These are phyloP conservation scores for Agrochola lota DNA, from an alignment of 2,888 invertebrate genomes.

Conservation along the genomic window DNA sequence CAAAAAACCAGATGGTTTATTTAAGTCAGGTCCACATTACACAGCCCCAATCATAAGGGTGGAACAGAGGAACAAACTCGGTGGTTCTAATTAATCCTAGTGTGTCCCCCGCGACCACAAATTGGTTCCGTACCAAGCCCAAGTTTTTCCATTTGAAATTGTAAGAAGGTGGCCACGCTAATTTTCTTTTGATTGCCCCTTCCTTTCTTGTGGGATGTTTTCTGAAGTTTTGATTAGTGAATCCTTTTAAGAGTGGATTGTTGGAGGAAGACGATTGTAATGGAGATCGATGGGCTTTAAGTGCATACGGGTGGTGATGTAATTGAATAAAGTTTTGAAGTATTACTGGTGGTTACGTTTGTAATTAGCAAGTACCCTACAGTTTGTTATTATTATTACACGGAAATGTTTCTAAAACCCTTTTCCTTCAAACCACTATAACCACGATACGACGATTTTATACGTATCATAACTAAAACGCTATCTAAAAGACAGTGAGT, in stretches of 20 bases:
- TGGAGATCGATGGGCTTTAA: slow-evolving; percentile 15
- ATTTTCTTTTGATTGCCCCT: slow-evolving; percentile 83
- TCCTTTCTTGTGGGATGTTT: slow-evolving; percentile 69
- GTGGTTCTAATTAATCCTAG: slow-evolving; percentile 82
- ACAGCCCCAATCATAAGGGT: slow-evolving; percentile 64
- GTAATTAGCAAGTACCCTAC: neutral
- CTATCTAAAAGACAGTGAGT: neutral
- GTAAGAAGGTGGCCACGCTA: slow-evolving; percentile 77
- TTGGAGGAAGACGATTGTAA: slow-evolving; percentile 19
- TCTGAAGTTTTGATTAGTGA: slow-evolving; percentile 76
- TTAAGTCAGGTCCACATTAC: slow-evolving; percentile 51
- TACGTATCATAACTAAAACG: neutral
- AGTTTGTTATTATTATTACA: neutral
- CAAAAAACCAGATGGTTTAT: slow-evolving; percentile 53
- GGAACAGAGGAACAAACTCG: slow-evolving; percentile 62
- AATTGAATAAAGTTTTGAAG: too few species aligned
- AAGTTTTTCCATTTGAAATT: slow-evolving; percentile 84
- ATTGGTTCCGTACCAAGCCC: slow-evolving; percentile 74
- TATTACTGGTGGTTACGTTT: neutral
- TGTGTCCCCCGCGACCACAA: slow-evolving; percentile 78
- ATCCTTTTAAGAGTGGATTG: slow-evolving; percentile 54
- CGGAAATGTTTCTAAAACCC: neutral
- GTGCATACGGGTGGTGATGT: too few species aligned
- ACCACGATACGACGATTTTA: too few species aligned
- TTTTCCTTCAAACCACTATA: neutral